Conservation (phyloP, 2,888 invertebrate genomes). For the Cheilosia urbana region DNA sequence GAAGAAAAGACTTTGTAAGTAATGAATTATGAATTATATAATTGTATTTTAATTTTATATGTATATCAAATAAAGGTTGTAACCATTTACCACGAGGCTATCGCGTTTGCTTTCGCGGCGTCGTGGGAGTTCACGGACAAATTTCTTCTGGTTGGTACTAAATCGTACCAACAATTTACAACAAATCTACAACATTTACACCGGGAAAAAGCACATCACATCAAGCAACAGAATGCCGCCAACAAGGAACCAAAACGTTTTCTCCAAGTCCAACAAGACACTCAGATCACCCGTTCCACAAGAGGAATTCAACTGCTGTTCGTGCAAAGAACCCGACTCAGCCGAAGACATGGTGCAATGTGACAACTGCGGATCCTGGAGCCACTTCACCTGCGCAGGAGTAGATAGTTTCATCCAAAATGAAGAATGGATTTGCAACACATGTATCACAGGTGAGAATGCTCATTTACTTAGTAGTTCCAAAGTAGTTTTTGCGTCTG, state of each 20-base stretch:
- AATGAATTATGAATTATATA: too few species aligned
- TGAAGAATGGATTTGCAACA: neutral
- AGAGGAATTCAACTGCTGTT: too few species aligned
- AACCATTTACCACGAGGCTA: constrained; percentile 2
- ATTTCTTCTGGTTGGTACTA: neutral
- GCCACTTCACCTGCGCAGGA: too few species aligned
- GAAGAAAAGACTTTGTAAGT: too few species aligned
- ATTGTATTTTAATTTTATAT: too few species aligned
- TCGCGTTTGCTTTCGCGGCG: too few species aligned
- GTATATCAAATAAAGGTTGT: constrained; percentile 11
- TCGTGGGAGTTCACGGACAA: neutral
- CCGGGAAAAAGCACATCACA: neutral
- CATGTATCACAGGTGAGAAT: constrained; percentile 26
- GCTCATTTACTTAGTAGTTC: constrained; percentile 4
- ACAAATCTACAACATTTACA: too few species aligned
- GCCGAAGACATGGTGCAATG: too few species aligned
- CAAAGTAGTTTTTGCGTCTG: constrained; percentile 10
- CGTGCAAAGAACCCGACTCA: too few species aligned
- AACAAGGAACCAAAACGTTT: neutral
- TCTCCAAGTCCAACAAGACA: neutral
- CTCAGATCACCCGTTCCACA: too few species aligned
- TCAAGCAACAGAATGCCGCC: neutral
- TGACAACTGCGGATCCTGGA: too few species aligned
- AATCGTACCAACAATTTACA: neutral
- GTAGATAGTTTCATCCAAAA: constrained; percentile 6